Evolutionary conservation across 2,113 vertebrate genomes (phyloP).

Genomic region (Siniperca chuatsi): DNA sequence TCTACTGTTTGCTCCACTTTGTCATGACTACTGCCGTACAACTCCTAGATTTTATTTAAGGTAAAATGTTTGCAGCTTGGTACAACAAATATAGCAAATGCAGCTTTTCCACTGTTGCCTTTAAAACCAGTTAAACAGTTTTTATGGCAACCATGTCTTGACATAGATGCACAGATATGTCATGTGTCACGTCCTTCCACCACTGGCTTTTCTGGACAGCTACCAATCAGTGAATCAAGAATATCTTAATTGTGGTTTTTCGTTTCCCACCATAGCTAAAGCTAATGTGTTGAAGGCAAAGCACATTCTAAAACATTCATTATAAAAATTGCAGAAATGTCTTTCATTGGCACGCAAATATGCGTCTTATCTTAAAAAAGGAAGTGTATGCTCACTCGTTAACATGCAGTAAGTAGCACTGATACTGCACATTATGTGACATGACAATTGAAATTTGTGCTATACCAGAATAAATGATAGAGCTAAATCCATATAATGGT

Average conservation of each 20-base stretch:
- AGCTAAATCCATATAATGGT: not conserved
- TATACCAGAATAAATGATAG: not conserved
- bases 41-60: not conserved
- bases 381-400: not conserved
- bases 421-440: not conserved
- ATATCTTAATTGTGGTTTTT: conserved; percentile 7
- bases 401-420: not conserved
- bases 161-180: not conserved
- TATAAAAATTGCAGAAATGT: not conserved
- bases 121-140: not conserved
- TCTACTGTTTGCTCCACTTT: not conserved
- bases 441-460: not conserved
- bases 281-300: not conserved
- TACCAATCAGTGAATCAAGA: not conserved
- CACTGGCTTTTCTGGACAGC: not conserved
- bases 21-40: not conserved
- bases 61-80: not conserved
- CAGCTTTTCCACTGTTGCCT: not conserved
- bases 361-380: not conserved
- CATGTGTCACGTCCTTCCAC: not conserved
- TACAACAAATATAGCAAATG: not conserved
- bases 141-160: not conserved
- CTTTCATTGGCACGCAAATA: not conserved
- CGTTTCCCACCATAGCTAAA: not conserved
- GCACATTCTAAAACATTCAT: not conserved